These are phyloP conservation scores for Mechanitis messenoides DNA, from an alignment of 2,888 invertebrate species.

Conservation along the genomic window DNA sequence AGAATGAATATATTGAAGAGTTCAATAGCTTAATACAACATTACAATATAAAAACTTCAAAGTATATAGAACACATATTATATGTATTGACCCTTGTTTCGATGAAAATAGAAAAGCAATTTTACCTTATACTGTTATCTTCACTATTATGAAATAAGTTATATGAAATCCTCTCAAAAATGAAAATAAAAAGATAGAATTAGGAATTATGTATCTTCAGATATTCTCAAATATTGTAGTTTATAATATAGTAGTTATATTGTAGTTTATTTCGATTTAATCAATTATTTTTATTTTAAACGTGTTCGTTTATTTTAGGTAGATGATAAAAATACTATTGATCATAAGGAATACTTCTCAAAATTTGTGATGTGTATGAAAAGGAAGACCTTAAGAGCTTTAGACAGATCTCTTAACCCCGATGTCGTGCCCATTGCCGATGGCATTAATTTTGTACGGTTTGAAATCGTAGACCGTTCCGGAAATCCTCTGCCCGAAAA, in stretches of 20 bases:
- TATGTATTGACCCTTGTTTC: background rate
- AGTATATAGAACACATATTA: background rate
- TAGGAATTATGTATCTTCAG: background rate
- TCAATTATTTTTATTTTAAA: background rate
- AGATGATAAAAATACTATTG: slow-evolving; percentile 63
- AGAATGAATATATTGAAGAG: too few species aligned
- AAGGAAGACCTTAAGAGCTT: slow-evolving; percentile 71
- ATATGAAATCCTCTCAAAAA: too few species aligned
- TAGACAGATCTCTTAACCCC: slow-evolving; percentile 77
- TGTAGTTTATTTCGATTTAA: background rate
- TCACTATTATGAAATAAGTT: slow-evolving; percentile 10
- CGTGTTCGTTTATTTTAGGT: slow-evolving; percentile 41
- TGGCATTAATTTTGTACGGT: slow-evolving; percentile 79
- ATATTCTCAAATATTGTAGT: background rate
- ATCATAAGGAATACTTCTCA: slow-evolving; percentile 67
- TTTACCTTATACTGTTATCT: slow-evolving; percentile 6
- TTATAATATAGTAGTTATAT: background rate
- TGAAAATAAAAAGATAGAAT: background rate
- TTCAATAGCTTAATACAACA: too few species aligned
- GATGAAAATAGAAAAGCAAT: background rate
- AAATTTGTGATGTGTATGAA: slow-evolving; percentile 73
- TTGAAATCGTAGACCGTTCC: slow-evolving; percentile 61
- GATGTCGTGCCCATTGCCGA: slow-evolving; percentile 79
- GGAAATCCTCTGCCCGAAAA: slow-evolving; percentile 63
- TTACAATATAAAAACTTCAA: too few species aligned